phyloP scores from a whole-genome alignment of 64 coral and sea anemone species.

The Porites lutea region DNA sequence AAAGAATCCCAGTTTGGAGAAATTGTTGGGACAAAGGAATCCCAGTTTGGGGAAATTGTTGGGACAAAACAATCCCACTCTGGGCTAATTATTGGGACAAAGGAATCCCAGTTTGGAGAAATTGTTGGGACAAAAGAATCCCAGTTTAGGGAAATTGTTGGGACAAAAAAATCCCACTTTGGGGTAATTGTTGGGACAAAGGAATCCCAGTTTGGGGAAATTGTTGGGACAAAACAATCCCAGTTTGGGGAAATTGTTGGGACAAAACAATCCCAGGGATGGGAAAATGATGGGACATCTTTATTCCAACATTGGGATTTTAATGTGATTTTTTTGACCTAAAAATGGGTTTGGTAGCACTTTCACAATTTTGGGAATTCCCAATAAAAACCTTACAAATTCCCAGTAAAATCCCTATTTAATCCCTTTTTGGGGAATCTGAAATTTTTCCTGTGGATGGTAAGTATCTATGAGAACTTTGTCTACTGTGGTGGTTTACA shows the following conservation, averaged over 20 bases:
- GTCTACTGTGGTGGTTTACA: not conserved
- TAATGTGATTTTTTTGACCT: slow-evolving; percentile 47
- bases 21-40: too few relatives aligned
- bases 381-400: too few relatives aligned
- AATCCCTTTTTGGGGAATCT: not conserved
- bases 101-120: too few relatives aligned
- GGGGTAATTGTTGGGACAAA: slow-evolving; percentile 2
- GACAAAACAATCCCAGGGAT: slow-evolving; percentile 13
- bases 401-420: slow-evolving; percentile 18
- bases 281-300: slow-evolving; percentile 36
- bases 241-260: slow-evolving; percentile 17
- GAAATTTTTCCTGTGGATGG: too few relatives aligned
- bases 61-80: too few relatives aligned
- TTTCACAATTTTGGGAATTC: slow-evolving; percentile 52
- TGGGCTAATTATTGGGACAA: too few relatives aligned
- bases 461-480: slow-evolving; percentile 18
- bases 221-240: slow-evolving; percentile 10
- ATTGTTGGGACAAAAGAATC: not conserved
- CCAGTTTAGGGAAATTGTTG: not conserved
- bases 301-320: slow-evolving; percentile 9
- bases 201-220: not conserved
- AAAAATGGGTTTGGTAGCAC: slow-evolving; percentile 52
- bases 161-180: not conserved
- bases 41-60: too few relatives aligned
- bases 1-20: too few relatives aligned